phyloP scores from a whole-genome alignment of 2,888 invertebrate genomes.

The Odontomyia ornata region DNA sequence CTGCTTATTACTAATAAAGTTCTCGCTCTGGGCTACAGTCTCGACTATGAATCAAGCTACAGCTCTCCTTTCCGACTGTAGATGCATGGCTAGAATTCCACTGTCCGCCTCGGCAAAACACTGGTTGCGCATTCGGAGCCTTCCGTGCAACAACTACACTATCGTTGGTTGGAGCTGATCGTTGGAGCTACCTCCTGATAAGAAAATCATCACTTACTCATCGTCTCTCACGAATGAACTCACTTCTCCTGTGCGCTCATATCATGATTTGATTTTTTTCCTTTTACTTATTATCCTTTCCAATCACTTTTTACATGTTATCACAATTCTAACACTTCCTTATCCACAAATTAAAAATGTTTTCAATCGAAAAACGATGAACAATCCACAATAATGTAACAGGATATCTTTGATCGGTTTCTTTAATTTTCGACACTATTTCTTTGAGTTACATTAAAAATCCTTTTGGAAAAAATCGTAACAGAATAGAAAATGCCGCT shows the following conservation, averaged over 20 bases:
- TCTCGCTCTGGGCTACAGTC: conserved; percentile 3
- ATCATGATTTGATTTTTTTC: background rate
- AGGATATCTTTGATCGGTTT: no score
- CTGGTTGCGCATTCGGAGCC: conserved; percentile 50
- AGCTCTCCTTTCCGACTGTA: background rate
- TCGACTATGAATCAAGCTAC: background rate
- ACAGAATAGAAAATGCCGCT: conserved; percentile 45
- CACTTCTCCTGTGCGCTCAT: background rate
- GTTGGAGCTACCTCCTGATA: background rate
- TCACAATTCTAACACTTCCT: no score
- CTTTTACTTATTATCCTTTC: background rate
- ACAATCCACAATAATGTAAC: no score
- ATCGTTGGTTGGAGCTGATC: background rate
- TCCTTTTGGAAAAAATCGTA: conserved; percentile 28
- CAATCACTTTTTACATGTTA: no score
- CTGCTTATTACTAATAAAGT: conserved; percentile 32
- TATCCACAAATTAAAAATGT: no score
- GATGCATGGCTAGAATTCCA: background rate
- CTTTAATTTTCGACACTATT: background rate
- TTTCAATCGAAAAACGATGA: no score
- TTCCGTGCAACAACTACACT: background rate
- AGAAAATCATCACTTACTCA: background rate
- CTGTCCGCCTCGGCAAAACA: conserved; percentile 28
- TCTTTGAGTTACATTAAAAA: conserved; percentile 6
- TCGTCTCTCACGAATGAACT: background rate